Percentiles rank a stretch among this genome's conserved stretches.
Evolutionary conservation across 1,140 invertebrate species (phyloP).

Genomic region (Odontomachus brunneus): DNA sequence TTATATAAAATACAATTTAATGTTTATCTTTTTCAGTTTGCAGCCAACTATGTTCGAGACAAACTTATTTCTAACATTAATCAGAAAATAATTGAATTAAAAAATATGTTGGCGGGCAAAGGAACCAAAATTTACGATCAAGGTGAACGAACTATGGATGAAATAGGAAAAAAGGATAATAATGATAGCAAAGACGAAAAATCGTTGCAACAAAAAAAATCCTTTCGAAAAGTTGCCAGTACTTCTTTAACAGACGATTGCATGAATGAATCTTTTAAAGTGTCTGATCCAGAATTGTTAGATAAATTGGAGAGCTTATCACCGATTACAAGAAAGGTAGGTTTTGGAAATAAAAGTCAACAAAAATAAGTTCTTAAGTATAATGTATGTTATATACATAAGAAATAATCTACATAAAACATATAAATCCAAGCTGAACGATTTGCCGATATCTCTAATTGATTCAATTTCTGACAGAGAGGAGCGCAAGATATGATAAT

Average conservation of each 20-base stretch:
- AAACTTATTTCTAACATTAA: constrained; percentile 92
- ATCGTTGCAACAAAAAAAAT: constrained; percentile 86
- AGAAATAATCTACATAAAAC: no score
- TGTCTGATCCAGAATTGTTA: constrained; percentile 89
- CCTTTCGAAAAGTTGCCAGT: constrained; percentile 88
- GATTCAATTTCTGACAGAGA: no score
- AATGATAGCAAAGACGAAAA: constrained; percentile 74
- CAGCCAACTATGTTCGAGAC: constrained; percentile 95
- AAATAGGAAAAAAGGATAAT: constrained; percentile 83
- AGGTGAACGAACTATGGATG: constrained; percentile 80
- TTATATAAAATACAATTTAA: no score
- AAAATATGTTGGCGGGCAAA: constrained; percentile 89
- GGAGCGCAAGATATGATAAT: no score
- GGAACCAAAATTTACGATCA: constrained; percentile 71
- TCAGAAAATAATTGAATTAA: constrained; percentile 90
- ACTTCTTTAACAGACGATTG: constrained; percentile 87
- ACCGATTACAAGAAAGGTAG: constrained; percentile 88
- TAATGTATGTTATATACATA: no score
- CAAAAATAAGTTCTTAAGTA: neutral
- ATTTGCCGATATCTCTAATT: no score
- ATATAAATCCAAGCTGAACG: no score
- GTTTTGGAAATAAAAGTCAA: neutral
- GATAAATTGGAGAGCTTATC: constrained; percentile 88
- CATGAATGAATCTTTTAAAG: constrained; percentile 86
- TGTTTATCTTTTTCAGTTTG: constrained; percentile 88